phyloP scores from a whole-genome alignment of 2,113 vertebrate genomes.

The Cryptotis parvus region DNA sequence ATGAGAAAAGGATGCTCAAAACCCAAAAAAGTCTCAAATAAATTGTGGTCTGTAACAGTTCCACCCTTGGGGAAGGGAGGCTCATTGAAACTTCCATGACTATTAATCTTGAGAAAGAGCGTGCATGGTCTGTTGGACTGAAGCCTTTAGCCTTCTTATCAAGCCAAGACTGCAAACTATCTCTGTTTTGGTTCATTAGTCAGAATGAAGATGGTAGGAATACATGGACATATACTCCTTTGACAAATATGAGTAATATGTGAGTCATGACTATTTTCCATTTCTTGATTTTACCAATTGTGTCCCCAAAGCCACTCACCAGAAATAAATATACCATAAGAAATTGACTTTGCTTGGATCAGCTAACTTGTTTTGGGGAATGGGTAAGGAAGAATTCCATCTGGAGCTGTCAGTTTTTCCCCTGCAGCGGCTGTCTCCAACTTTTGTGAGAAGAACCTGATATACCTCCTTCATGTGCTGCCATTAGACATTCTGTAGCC shows the following conservation, averaged over 20 bases:
- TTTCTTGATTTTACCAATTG: slow-evolving; percentile 60
- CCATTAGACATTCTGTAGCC: background rate
- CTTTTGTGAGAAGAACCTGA: slow-evolving; percentile 47
- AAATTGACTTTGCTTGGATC: slow-evolving; percentile 52
- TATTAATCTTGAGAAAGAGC: slow-evolving; percentile 69
- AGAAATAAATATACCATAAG: slow-evolving; percentile 47
- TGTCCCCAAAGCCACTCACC: background rate
- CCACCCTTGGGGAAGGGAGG: slow-evolving; percentile 49
- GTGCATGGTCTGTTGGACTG: slow-evolving; percentile 43
- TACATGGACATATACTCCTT: background rate
- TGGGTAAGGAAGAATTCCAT: slow-evolving; percentile 50
- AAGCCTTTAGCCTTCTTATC: slow-evolving; percentile 37
- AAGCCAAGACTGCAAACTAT: slow-evolving; percentile 10
- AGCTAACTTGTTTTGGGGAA: slow-evolving; percentile 50
- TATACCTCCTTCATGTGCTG: slow-evolving; percentile 34
- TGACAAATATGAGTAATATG: background rate
- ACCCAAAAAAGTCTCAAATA: slow-evolving; percentile 56
- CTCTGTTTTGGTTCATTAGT: background rate
- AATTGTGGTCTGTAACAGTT: slow-evolving; percentile 65
- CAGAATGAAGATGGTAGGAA: slow-evolving; percentile 9
- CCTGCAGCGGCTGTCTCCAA: background rate
- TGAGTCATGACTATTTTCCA: slow-evolving; percentile 28
- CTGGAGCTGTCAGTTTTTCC: slow-evolving; percentile 21
- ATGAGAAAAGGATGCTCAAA: slow-evolving; percentile 60
- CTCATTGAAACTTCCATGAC: slow-evolving; percentile 56